A percentile compares a stretch with the other conserved stretches of the same genome.
phyloP scores from a whole-genome alignment of 23 tunicate species.

The Phallusia fumigata region DNA sequence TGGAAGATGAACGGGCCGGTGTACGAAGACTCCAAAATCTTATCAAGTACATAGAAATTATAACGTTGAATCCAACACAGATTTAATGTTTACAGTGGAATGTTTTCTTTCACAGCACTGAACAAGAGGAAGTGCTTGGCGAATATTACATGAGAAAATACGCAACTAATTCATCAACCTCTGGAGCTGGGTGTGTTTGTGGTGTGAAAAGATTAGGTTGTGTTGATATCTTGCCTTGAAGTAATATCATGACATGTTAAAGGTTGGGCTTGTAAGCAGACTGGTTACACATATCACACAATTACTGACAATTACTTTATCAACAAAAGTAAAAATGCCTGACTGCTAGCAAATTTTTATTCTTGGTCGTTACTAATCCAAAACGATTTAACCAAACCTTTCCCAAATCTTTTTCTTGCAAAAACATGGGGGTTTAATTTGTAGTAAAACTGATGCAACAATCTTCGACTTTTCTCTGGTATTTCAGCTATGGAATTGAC shows the following conservation, averaged over 20 bases:
- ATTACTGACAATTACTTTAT: too few species aligned
- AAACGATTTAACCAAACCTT: too few species aligned
- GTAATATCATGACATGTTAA: background rate
- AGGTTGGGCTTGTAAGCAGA: too few species aligned
- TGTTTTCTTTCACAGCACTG: constrained; percentile 49
- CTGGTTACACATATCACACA: too few species aligned
- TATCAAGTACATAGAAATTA: constrained; percentile 41
- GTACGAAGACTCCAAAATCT: constrained; percentile 77
- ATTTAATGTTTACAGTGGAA: too few species aligned
- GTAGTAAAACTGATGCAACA: too few species aligned
- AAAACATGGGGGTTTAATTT: too few species aligned
- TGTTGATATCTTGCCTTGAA: background rate
- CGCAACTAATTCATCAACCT: constrained; percentile 39
- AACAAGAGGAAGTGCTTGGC: constrained; percentile 75
- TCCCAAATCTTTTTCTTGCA: too few species aligned
- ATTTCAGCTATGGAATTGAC: constrained; percentile 39
- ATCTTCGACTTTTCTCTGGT: too few species aligned
- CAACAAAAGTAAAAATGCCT: background rate
- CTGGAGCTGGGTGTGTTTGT: constrained; percentile 49
- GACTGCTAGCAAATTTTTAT: too few species aligned
- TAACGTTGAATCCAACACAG: too few species aligned
- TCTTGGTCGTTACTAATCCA: too few species aligned
- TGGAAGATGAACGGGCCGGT: constrained; percentile 73
- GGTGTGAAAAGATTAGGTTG: background rate
- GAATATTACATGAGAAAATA: constrained; percentile 94